A percentile compares a stretch with the other conserved stretches of the same genome.
phyloP scores from a whole-genome alignment of 2,888 invertebrate species.

The Calameuta pallipes region DNA sequence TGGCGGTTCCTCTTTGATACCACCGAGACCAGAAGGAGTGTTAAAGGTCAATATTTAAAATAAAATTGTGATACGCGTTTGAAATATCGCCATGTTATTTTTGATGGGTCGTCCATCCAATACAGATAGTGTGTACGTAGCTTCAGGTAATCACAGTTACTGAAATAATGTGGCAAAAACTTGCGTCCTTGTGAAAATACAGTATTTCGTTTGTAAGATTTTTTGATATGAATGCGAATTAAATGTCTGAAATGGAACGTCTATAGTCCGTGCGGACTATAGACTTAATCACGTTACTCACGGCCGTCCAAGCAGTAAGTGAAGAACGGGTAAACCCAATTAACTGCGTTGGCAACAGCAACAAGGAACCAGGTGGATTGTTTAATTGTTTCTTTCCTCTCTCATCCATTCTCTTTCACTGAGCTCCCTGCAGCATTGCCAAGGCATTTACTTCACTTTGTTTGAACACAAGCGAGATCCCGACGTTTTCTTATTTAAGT shows the following conservation, averaged over 20 bases:
- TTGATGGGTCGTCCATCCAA: too few relatives aligned
- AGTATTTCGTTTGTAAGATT: neutral
- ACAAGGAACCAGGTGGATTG: conserved; percentile 27
- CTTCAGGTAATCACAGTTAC: neutral
- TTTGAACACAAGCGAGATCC: neutral
- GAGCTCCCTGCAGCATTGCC: neutral
- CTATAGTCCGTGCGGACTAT: neutral
- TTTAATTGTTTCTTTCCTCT: conserved; percentile 31
- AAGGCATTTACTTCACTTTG: neutral
- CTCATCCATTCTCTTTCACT: conserved; percentile 7
- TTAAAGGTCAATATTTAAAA: neutral
- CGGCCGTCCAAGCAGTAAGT: neutral
- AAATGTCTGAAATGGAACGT: neutral
- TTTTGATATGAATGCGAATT: neutral
- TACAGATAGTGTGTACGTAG: neutral
- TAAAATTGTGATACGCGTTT: neutral
- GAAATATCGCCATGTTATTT: neutral
- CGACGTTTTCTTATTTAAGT: neutral
- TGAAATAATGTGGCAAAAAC: neutral
- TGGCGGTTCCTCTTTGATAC: neutral
- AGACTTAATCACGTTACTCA: neutral
- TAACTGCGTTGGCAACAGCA: neutral
- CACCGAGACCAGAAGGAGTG: neutral
- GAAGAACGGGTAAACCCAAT: neutral
- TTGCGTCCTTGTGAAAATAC: neutral